Conservation (phyloP, 2,113 vertebrate genomes). For the Hemicordylus capensis region DNA sequence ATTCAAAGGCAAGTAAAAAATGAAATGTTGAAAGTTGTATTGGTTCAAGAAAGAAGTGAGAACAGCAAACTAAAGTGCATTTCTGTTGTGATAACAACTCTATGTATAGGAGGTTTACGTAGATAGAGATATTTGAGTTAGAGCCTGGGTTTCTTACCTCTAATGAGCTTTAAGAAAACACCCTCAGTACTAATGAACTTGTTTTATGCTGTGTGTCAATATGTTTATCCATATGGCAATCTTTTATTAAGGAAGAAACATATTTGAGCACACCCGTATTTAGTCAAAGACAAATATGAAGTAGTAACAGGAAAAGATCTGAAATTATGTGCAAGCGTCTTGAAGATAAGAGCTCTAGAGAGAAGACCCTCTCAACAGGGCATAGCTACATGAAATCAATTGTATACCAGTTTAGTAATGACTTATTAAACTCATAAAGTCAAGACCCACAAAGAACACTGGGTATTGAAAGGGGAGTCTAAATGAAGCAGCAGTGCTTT, state of each 20-base stretch:
- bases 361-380: not conserved
- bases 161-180: not conserved
- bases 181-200: not conserved
- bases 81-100: not conserved
- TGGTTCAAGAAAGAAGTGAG: not conserved
- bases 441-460: not conserved
- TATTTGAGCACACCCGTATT: not conserved
- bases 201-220: not conserved
- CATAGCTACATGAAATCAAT: not conserved
- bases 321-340: not conserved
- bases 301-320: not conserved
- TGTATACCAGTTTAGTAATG: not conserved
- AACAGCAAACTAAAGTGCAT: not conserved
- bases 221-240: constrained; percentile 19
- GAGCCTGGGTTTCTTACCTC: not conserved
- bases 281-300: constrained; percentile 8
- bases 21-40: not conserved
- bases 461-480: not conserved
- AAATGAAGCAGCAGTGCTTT: not conserved
- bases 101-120: not conserved
- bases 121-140: not conserved
- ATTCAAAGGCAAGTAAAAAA: not conserved
- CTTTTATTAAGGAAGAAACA: constrained; percentile 25
- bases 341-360: not conserved
- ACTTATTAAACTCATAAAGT: too few relatives aligned